A percentile compares a stretch with the other conserved stretches of the same genome.
Conservation (phyloP, 1,140 invertebrate genomes). For the Formica selysi region DNA sequence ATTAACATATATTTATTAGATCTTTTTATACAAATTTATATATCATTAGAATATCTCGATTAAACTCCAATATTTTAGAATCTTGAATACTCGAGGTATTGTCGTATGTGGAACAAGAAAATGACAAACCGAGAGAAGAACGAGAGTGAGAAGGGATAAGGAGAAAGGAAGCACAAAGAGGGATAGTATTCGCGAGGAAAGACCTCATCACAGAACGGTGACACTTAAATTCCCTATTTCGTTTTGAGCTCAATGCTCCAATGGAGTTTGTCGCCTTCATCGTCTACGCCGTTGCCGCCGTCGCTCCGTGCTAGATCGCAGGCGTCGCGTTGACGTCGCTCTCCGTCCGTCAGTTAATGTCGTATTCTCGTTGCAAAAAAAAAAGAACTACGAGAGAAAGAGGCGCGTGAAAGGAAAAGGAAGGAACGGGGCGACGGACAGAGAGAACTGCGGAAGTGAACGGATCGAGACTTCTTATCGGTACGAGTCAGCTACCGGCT, state of each 20-base stretch:
- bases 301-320: neutral
- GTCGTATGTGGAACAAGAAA: slow-evolving; percentile 62
- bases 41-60: neutral
- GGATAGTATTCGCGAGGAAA: slow-evolving; percentile 58
- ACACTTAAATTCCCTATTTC: slow-evolving; percentile 82
- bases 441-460: slow-evolving; percentile 69
- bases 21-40: neutral
- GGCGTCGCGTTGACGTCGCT: slow-evolving; percentile 14
- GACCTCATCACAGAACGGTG: slow-evolving; percentile 76
- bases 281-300: slow-evolving; percentile 38
- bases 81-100: slow-evolving; percentile 67
- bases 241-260: slow-evolving; percentile 74
- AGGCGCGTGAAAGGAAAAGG: slow-evolving; percentile 41
- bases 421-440: slow-evolving; percentile 58
- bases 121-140: slow-evolving; percentile 25
- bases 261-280: slow-evolving; percentile 71
- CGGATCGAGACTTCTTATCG: slow-evolving; percentile 82
- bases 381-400: slow-evolving; percentile 63
- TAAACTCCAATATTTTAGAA: neutral
- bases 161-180: slow-evolving; percentile 19
- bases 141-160: slow-evolving; percentile 5
- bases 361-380: slow-evolving; percentile 76
- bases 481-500: slow-evolving; percentile 78
- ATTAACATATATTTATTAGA: neutral
- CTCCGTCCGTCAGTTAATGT: slow-evolving; percentile 76